A percentile compares a stretch with the other conserved stretches of the same genome.
These are phyloP conservation scores for Sturmia bella DNA, from an alignment of 2,888 invertebrate genomes.

Conservation along the genomic window DNA sequence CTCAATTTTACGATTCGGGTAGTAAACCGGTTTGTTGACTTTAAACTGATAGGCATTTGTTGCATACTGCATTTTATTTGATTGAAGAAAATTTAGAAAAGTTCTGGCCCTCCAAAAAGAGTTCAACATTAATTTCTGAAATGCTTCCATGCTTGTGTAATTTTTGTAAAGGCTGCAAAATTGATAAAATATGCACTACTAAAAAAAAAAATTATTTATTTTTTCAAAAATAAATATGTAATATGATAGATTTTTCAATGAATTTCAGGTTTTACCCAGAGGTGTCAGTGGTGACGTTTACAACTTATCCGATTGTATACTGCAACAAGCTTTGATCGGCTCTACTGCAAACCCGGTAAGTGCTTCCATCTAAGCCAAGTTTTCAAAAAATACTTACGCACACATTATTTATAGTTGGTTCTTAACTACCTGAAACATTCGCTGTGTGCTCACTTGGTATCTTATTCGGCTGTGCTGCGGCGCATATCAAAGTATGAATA, in stretches of 20 bases:
- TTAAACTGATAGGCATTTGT: constrained; percentile 75
- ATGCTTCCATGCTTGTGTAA: constrained; percentile 24
- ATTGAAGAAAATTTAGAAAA: constrained; percentile 70
- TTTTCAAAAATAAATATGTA: background rate
- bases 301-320: constrained; percentile 94
- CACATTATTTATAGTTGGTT: constrained; percentile 85
- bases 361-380: background rate
- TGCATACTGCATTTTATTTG: constrained; percentile 62
- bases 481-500: constrained; percentile 94
- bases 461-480: constrained; percentile 93
- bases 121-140: constrained; percentile 72
- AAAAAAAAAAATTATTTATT: constrained; percentile 24
- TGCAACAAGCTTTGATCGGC: constrained; percentile 96
- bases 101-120: constrained; percentile 63
- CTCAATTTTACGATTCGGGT: constrained; percentile 77
- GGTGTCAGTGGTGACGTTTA: constrained; percentile 97
- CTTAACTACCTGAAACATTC: constrained; percentile 96
- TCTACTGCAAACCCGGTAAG: constrained; percentile 90
- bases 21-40: constrained; percentile 73
- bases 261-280: constrained; percentile 87
- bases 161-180: constrained; percentile 67
- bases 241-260: constrained; percentile 60
- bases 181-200: constrained; percentile 1
- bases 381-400: background rate
- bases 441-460: constrained; percentile 93